Base-by-base conservation (phyloP, 2,113 vertebrate genomes). In the Boulengeromyrus knoepffleri region DNA sequence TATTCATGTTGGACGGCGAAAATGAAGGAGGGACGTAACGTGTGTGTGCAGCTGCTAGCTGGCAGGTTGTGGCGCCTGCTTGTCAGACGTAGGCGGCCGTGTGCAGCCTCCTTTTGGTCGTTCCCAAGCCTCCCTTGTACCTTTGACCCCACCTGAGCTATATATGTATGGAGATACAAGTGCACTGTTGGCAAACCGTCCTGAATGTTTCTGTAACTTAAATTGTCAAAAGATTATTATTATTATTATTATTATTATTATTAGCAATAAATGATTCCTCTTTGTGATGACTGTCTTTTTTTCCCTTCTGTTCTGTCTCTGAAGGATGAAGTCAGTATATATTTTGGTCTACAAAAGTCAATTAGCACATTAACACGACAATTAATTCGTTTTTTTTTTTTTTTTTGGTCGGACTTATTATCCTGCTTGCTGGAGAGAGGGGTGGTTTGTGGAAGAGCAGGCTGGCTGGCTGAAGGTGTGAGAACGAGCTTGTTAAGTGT, bases 251-350 rank as follows among this genome's bases (percentile, higher is more conserved):
- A 45, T 39, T 83, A 83, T 42, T 80, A 80, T 80, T 80, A 39
- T 42, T 80, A 96, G 96, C 39, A 85, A 85, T 85, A 94, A 96
- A 96, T 94, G 91, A 94, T 91, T 95, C 92, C 80, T 85, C 85
- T 88, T 87, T 90, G 93, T 88, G 36, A 66, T 88, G 85, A 95
- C 93, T 96, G 8, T 88, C 31, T 49, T 19, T 49, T 49, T 17
- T 49, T 1, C 24, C 21, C 0, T 17, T 62, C 15, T 21, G 9
- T 9, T 45, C 31, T 46, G 49, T n/a, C 27, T 21, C n/a, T 50
- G 24, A 53, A 52, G 13, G 85, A 52, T 50, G 46, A 31, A 58
- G 31, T 50, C 58, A 31, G 1, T 27, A 42, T 31, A 58, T 88
- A 19, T 58, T 58, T 58, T 31, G 52, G 31, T 89, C 39, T 12